Base-by-base conservation (phyloP, 2,888 invertebrate genomes). In the Dolichopus griseipennis region DNA sequence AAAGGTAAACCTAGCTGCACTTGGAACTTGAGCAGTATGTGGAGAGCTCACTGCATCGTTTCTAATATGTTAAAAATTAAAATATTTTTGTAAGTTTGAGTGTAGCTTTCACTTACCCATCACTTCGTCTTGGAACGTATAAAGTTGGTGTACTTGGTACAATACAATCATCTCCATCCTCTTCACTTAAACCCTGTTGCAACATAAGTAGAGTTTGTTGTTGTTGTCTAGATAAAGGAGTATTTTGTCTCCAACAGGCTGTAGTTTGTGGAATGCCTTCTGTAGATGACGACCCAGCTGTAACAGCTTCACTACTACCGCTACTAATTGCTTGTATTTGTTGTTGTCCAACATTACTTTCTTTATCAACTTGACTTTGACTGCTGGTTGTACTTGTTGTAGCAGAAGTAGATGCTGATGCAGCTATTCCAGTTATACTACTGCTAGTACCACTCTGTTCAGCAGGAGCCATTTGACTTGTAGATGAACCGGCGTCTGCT, bases 1-100 rank as follows among this genome's bases (percentile, higher is more conserved):
- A 75, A 88, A 89, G 21, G 85, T 87, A 75, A 90, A 90, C 72
- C 88, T 83, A 0, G 86, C 85, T 69, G 82, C 84, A 74, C 82
- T 82, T 6, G 87, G 87, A 5, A 87, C 87, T 37, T 90, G 88
- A 78, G 90, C 88, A 62, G 91, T 89, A 82, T 90, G 91, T 7
- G 95, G 95, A 0, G 95, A 95, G 78, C 94, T 94, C 61, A 95
- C 92, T 64, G 94, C 94, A 78, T 95, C 93, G 61, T 93, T 92
- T 67, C 85, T 85, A 71, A 27, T 66, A 61, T 9, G 2, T 65
- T 65, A 64, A 1, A 20, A 68, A 67, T 1, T 41, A 62, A 66
- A 66, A 18, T 10, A 64, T n/a, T 15, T 27, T 15, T 33, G n/a
- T 18, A 34, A 66, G 10, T 12, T 37, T 21, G 12, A 27, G 8